Evolutionary conservation across 2,888 invertebrate genomes (phyloP).

Genomic region (Auanema freiburgensis): DNA sequence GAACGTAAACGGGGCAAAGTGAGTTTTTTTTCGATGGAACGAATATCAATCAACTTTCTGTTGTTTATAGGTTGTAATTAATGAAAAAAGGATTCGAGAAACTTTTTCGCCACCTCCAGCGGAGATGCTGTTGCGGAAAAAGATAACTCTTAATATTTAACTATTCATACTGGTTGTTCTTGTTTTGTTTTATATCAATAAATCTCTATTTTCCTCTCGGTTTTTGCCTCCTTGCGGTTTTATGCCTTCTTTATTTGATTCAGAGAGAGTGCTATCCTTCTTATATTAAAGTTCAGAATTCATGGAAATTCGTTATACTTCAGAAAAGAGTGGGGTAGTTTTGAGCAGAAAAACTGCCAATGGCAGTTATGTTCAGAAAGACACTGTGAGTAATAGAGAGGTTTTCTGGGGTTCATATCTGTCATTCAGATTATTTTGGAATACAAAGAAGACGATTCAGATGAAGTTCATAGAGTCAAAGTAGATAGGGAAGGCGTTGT

Average conservation of each 20-base stretch:
- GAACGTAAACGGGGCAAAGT: constrained; percentile 3
- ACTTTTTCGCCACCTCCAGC: constrained; percentile 18
- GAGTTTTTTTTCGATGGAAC: constrained; percentile 2
- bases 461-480: constrained; percentile 22
- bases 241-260: no score
- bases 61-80: constrained; percentile 9
- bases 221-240: no score
- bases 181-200: constrained; percentile 4
- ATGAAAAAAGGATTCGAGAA: constrained; percentile 19
- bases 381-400: constrained; percentile 21
- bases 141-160: constrained; percentile 21
- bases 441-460: constrained; percentile 28
- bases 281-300: no score
- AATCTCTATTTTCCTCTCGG: no score
- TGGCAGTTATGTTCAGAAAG: constrained; percentile 35
- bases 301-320: constrained; percentile 6
- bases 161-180: background rate
- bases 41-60: constrained; percentile 3
- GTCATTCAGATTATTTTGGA: constrained; percentile 24
- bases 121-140: constrained; percentile 10
- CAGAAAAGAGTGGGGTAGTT: background rate
- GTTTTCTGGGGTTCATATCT: background rate
- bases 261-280: no score
- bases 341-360: constrained; percentile 27
- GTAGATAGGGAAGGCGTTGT: constrained; percentile 34